A percentile compares a stretch with the other conserved stretches of the same genome.
Evolutionary conservation across 1,140 invertebrate genomes (phyloP).

Genomic region (Drosophila guanche): DNA sequence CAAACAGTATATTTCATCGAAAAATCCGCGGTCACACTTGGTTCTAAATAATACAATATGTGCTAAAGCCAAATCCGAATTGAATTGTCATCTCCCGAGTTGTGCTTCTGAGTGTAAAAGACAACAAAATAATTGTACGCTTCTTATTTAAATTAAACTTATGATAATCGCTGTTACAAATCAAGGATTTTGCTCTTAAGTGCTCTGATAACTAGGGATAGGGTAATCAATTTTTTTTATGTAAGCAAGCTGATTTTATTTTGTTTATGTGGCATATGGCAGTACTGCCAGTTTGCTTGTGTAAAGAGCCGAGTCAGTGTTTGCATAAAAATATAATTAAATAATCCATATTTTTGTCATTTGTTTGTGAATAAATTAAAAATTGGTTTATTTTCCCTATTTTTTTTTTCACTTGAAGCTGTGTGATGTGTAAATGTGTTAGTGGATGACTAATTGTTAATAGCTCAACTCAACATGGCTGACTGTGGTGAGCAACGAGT

Average conservation of each 20-base stretch:
- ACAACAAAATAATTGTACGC: no score
- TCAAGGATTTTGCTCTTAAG: neutral
- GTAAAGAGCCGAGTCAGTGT: slow-evolving; percentile 1
- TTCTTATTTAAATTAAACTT: no score
- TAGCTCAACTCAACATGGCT: slow-evolving; percentile 78
- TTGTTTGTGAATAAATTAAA: slow-evolving; percentile 6
- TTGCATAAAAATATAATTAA: slow-evolving; percentile 9
- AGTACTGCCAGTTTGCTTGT: slow-evolving; percentile 14
- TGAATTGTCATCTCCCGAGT: no score
- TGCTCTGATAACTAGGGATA: neutral
- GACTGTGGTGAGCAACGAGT: slow-evolving; percentile 65
- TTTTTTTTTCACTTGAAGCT: slow-evolving; percentile 49
- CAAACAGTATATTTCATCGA: no score
- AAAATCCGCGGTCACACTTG: no score
- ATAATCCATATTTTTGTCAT: slow-evolving; percentile 2
- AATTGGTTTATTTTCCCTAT: slow-evolving; percentile 22
- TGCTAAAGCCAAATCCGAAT: no score
- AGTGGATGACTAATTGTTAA: slow-evolving; percentile 63
- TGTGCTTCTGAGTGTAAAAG: no score
- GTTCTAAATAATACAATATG: no score
- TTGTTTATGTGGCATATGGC: slow-evolving; percentile 75
- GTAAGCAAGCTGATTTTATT: slow-evolving; percentile 23
- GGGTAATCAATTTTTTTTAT: neutral
- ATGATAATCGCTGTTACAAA: no score
- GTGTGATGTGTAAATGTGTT: slow-evolving; percentile 23